Evolutionary conservation across 2,797 vertebrate genomes (phyloP), one percentile per base, ranked within the genome.

Genomic region (Serranus cabrilla): DNA sequence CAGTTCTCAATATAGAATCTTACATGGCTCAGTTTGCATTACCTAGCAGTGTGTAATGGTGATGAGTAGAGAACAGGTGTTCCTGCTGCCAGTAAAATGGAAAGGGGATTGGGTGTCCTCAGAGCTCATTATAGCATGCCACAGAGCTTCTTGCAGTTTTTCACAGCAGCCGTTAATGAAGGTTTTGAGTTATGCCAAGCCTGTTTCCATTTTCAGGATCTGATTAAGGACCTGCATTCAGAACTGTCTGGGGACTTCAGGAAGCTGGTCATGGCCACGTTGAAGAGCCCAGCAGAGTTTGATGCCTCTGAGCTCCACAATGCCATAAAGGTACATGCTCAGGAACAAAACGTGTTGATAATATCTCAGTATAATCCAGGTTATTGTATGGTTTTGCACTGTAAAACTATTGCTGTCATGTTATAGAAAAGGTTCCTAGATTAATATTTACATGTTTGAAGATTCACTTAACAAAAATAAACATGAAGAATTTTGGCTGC

Each of bases 171-270:
- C 27, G 27, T 55, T 25, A n/a, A 51, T 59, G 20, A 60, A 23
- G 25, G 27, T 52, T 78, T 75, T 65, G 52, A 78, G 45, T 87
- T 78, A 82, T 82, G 80, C 47, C 31, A 77, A 85, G 23, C 49
- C 45, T 73, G 67, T 78, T 87, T 77, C 25, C 45, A 42, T 74
- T 87, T 90, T 60, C 87, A 99, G 98, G 98, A 99, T 93, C 95
- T 99, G 87, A 91, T 98, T 85, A 99, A 99, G 90, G 98, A 99
- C 74, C 93, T 99, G 79, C 97, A 98, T 82, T 99, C 98, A 42
- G 98, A 99, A 80, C 93, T 99, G 47, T 99, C 98, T 10, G 98
- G 98, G 51, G 97, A 99, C 92, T 99, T 99, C 80, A 97, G 98
- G 93, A 98, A 88, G 87, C 81, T 97, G 7, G 92, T 99, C 84